A percentile compares a stretch with the other conserved stretches of the same genome.
Evolutionary conservation across 2,888 invertebrate species (phyloP).

Genomic region (Hypercompe scribonia): DNA sequence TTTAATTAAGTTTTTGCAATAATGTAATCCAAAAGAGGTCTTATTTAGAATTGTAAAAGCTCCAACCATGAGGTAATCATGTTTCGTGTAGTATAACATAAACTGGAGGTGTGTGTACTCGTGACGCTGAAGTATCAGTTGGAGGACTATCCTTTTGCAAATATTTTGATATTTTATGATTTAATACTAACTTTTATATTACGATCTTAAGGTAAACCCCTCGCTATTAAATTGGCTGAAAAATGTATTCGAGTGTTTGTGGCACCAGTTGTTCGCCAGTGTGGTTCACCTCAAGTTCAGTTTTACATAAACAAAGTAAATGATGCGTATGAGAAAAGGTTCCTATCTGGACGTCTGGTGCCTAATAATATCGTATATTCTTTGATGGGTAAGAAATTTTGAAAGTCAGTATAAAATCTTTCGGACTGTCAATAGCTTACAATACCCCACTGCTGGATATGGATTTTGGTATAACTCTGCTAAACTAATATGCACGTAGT

Average conservation of each 20-base stretch:
- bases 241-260: not conserved
- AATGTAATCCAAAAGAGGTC: no score
- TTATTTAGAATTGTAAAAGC: no score
- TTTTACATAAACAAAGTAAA: not conserved
- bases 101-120: no score
- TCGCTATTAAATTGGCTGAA: conserved; percentile 5
- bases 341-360: not conserved
- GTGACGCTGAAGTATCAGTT: no score
- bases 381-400: not conserved
- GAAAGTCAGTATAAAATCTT: not conserved
- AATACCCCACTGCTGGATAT: no score
- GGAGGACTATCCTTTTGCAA: no score
- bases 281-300: not conserved
- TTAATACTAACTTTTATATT: not conserved
- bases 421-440: not conserved
- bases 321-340: not conserved
- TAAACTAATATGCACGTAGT: not conserved
- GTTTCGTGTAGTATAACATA: no score
- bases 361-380: not conserved
- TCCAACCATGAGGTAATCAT: no score
- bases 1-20: no score
- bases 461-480: not conserved
- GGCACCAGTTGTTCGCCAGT: not conserved
- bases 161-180: no score
- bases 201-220: not conserved